Evolutionary conservation across 2,888 invertebrate genomes (phyloP), one percentile per base, ranked within the genome.

Genomic region (Cataglyphis livida): DNA sequence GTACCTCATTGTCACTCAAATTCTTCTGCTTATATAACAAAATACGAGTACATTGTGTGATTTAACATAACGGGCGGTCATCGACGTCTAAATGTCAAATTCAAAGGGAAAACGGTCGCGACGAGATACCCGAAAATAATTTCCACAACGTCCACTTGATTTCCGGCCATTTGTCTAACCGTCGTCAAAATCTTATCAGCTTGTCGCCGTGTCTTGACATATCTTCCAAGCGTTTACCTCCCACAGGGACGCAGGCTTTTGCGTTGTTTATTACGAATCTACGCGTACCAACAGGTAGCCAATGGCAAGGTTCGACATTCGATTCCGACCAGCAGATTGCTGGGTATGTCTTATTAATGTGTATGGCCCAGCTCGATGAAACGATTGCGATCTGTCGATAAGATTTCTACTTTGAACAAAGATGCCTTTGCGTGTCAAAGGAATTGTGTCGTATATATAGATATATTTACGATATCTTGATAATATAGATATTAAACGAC

Each of bases 111-210:
- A 71, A 48, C n/a, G 15, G 6, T 21, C 18, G 41, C 6, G 78
- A 48, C 59, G 35, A 78, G 68, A 68, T 44, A 44, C 0, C 5
- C 15, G 10, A 59, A 32, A 25, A 54, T 15, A 68, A 48, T 71
- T 71, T 71, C 48, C 25, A 25, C n/a, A 61, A 59, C 35, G n/a
- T 1, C 21, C n/a, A 15, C 25, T n/a, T 57, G 57, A 57, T 79
- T 79, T 79, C 78, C 71, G 59, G 25, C 35, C 9, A 35, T 79
- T 79, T 48, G 35, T 71, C 21, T 25, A 68, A 57, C 59, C 10
- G 51, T 68, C 28, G 70, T 18, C 21, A n/a, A n/a, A 2, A 71
- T 25, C 28, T 79, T 79, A 71, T 59, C 71, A 59, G 25, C 6
- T 3, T n/a, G 54, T 38, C 66, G n/a, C 3, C 35, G 21, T 25